A percentile compares a stretch with the other conserved stretches of the same genome.
Evolutionary conservation across 1,140 invertebrate genomes (phyloP).

Genomic region (Aphaenogaster ashmeadi): DNA sequence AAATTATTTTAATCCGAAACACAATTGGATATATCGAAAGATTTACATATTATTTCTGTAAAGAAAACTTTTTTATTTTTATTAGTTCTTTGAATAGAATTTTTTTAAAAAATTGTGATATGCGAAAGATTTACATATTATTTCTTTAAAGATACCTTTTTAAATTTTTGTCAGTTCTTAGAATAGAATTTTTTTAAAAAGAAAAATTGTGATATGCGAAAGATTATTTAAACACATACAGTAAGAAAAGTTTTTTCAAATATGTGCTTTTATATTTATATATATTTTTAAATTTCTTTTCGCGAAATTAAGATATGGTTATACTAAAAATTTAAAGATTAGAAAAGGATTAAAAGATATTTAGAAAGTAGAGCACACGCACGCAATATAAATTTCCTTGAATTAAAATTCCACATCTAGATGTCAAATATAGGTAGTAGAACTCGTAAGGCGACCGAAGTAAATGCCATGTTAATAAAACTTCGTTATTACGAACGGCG

Average conservation of each 20-base stretch:
- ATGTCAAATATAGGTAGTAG: neutral
- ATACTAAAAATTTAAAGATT: neutral
- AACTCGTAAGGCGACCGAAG: neutral
- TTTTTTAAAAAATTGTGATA: no score
- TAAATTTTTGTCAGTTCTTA: neutral
- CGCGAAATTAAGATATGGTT: neutral
- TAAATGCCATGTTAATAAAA: slow-evolving; percentile 24
- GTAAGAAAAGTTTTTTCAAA: neutral
- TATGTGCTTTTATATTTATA: neutral
- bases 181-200: no score
- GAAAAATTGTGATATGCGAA: neutral
- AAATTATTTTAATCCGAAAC: neutral
- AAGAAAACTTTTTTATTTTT: neutral
- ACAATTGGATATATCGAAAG: neutral
- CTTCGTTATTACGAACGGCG: neutral
- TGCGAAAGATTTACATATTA: neutral
- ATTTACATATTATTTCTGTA: neutral
- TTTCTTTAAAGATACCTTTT: neutral
- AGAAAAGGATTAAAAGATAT: neutral
- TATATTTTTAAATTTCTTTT: neutral
- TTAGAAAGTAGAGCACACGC: neutral
- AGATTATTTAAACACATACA: neutral
- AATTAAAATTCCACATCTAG: neutral
- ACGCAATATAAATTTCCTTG: neutral
- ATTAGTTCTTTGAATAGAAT: neutral